Percentiles rank a stretch among this genome's conserved stretches.
Evolutionary conservation across 2,797 vertebrate genomes (phyloP).

Genomic region (Antrozous pallidus): DNA sequence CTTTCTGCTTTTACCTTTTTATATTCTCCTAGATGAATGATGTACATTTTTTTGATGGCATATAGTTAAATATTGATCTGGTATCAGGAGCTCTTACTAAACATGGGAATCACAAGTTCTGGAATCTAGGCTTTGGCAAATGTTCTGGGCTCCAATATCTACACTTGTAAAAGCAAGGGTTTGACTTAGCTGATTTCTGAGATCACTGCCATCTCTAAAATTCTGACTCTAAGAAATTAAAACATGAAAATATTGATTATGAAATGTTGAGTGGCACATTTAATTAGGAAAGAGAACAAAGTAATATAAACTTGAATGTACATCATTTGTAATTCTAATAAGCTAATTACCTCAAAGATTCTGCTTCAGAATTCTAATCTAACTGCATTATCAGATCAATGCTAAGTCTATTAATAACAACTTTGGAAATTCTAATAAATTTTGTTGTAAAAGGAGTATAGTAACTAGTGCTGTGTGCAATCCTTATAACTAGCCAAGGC

Average conservation of each 20-base stretch:
- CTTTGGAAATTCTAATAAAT: conserved; percentile 83
- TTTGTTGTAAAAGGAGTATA: conserved; percentile 83
- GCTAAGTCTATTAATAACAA: conserved; percentile 82
- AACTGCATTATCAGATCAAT: conserved; percentile 78
- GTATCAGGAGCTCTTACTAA: conserved; percentile 19
- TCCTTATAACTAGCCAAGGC: conserved; percentile 98
- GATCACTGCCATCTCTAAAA: conserved; percentile 25
- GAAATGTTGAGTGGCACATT: conserved; percentile 12
- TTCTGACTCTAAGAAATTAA: conserved; percentile 48
- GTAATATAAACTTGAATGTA: conserved; percentile 69
- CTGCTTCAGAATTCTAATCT: conserved; percentile 77
- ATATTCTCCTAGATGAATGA: conserved; percentile 79
- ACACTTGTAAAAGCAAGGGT: neutral
- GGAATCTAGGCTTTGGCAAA: conserved; percentile 27
- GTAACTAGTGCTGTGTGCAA: conserved; percentile 96
- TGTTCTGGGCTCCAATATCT: neutral
- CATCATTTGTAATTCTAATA: conserved; percentile 78
- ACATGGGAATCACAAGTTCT: conserved; percentile 28
- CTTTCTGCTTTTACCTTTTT: conserved; percentile 65
- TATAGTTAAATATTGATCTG: conserved; percentile 21
- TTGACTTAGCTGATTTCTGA: neutral
- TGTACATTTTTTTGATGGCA: conserved; percentile 77
- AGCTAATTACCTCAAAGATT: conserved; percentile 73
- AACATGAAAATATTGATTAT: conserved; percentile 46
- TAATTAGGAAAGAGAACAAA: conserved; percentile 63